Percentiles rank a stretch among this genome's conserved stretches.
These are phyloP conservation scores for Panagrolaimus sp. DNA, from an alignment of 1,140 invertebrate genomes.

Conservation along the genomic window DNA sequence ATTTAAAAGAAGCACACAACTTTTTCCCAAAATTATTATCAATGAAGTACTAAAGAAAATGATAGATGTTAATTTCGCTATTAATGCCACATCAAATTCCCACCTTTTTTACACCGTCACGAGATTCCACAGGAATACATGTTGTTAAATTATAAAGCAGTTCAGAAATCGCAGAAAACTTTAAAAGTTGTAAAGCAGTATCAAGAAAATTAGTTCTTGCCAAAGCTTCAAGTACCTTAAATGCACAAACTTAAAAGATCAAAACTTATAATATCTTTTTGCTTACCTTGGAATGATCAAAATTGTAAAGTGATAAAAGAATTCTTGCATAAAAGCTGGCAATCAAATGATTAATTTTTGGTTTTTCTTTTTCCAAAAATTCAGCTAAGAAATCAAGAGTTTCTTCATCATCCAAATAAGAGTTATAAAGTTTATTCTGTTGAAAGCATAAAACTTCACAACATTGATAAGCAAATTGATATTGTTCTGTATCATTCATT, in stretches of 20 bases:
- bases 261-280: not conserved
- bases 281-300: not conserved
- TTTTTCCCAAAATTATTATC: no score
- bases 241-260: not conserved
- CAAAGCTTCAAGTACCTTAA: not conserved
- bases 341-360: not conserved
- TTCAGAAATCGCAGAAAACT: not conserved
- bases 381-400: not conserved
- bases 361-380: not conserved
- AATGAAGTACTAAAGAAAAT: no score
- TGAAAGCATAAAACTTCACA: not conserved
- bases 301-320: conserved; percentile 9
- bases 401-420: conserved; percentile 2
- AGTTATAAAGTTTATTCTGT: not conserved
- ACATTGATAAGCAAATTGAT: not conserved
- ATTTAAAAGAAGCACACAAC: no score
- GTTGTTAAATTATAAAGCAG: conserved; percentile 10
- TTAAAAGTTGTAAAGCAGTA: no score
- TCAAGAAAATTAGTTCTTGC: no score
- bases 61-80: no score
- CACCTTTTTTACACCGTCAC: not conserved
- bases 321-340: conserved; percentile 11
- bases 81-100: no score
- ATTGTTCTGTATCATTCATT: not conserved
- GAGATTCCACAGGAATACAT: not conserved